Conservation (phyloP, 1,140 invertebrate genomes). For the Tetragnatha versicolor region DNA sequence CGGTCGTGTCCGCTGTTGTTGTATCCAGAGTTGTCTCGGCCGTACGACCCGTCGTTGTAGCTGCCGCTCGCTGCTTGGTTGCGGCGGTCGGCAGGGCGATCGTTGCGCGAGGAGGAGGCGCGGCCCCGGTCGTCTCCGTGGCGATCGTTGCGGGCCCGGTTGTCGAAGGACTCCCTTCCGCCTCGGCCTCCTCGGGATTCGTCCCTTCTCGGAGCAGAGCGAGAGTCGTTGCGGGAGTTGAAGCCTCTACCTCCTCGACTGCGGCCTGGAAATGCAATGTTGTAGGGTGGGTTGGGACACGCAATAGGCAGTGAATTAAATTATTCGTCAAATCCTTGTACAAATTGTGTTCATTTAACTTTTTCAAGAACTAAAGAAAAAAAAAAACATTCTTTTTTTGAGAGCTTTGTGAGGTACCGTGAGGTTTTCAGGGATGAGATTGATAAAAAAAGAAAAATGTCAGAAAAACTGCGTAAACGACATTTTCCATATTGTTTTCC, state of each 20-base stretch:
- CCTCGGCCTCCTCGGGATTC: constrained; percentile 3
- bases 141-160: constrained; percentile 6
- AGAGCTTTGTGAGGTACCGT: no score
- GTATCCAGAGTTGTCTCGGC: background rate
- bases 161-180: background rate
- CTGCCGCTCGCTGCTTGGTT: background rate
- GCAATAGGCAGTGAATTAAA: background rate
- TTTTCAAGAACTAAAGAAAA: background rate
- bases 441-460: background rate
- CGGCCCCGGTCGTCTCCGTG: background rate
- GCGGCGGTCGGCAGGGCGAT: background rate
- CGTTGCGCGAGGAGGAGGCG: background rate
- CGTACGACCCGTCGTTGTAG: no score
- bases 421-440: no score
- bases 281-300: background rate
- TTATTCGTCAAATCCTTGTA: no score
- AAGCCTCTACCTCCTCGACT: constrained; percentile 1
- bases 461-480: no score
- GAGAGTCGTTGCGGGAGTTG: background rate
- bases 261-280: background rate
- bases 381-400: background rate
- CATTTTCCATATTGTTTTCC: no score
- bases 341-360: background rate
- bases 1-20: no score
- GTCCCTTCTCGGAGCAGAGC: constrained; percentile 10